phyloP scores from a whole-genome alignment of 1,140 invertebrate genomes.

The Nebria ingens region DNA sequence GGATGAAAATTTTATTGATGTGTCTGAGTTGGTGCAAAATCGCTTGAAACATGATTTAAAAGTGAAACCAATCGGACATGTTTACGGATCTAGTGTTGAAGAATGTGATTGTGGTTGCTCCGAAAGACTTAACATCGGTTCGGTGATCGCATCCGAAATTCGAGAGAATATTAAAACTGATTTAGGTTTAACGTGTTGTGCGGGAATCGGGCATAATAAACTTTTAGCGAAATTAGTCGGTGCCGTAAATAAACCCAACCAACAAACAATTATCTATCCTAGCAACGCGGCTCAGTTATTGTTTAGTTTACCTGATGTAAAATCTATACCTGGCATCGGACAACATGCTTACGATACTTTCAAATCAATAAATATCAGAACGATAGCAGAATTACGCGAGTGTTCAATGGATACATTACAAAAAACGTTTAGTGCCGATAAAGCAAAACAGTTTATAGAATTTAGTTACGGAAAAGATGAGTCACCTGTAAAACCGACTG shows the following conservation, averaged over 20 bases:
- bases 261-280: constrained; percentile 68
- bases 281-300: constrained; percentile 51
- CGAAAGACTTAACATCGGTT: constrained; percentile 50
- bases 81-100: constrained; percentile 40
- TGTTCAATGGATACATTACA: constrained; percentile 44
- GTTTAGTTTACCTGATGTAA: constrained; percentile 44
- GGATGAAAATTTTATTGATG: constrained; percentile 71
- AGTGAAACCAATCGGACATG: constrained; percentile 39
- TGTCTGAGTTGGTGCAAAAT: constrained; percentile 53
- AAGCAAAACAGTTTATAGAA: constrained; percentile 53
- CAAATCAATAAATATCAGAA: constrained; percentile 48
- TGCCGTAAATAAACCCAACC: constrained; percentile 62
- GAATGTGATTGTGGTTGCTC: constrained; percentile 62
- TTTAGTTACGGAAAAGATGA: constrained; percentile 61
- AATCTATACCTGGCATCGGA: constrained; percentile 62
- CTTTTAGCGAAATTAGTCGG: constrained; percentile 68
- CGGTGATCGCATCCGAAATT: constrained; percentile 58
- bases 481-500: constrained; percentile 54
- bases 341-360: constrained; percentile 52
- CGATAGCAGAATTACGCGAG: constrained; percentile 54
- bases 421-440: constrained; percentile 51
- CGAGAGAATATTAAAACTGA: constrained; percentile 51
- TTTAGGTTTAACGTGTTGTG: constrained; percentile 65
- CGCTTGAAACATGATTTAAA: constrained; percentile 31
- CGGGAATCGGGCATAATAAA: constrained; percentile 76